Evolutionary conservation across 2,113 vertebrate genomes (phyloP).

Genomic region (Cochlearius cochlearius): DNA sequence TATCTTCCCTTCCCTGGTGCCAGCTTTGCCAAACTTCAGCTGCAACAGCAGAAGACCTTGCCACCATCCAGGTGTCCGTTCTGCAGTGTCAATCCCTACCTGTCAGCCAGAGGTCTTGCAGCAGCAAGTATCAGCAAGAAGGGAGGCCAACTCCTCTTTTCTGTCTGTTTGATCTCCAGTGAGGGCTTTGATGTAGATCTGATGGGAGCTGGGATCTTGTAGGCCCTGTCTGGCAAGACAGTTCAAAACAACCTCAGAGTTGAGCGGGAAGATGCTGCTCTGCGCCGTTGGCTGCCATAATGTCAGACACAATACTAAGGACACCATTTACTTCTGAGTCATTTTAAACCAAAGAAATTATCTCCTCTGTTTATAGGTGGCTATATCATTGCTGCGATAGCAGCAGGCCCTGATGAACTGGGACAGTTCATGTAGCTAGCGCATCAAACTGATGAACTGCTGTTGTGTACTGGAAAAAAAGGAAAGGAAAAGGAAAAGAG

Average conservation of each 20-base stretch:
- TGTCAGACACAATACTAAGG: not conserved
- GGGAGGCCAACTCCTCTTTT: not conserved
- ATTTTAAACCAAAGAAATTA: not conserved
- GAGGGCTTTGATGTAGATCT: not conserved
- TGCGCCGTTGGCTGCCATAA: not conserved
- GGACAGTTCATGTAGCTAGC: not conserved
- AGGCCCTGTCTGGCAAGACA: not conserved
- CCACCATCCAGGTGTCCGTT: not conserved
- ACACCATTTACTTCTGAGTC: not conserved
- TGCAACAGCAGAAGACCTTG: not conserved
- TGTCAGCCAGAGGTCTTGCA: not conserved
- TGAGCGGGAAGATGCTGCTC: not conserved
- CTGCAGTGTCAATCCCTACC: not conserved
- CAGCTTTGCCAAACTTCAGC: not conserved
- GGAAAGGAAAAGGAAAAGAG: not conserved
- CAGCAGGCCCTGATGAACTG: not conserved
- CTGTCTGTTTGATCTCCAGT: not conserved
- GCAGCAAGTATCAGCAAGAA: not conserved
- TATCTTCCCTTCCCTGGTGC: not conserved
- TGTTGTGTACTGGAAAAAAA: not conserved
- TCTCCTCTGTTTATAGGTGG: not conserved
- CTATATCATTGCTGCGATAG: not conserved
- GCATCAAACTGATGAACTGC: not conserved
- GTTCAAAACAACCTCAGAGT: not conserved
- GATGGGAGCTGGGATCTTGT: not conserved